Evolutionary conservation across 2,113 vertebrate genomes (phyloP).

Genomic region (Scophthalmus maximus): DNA sequence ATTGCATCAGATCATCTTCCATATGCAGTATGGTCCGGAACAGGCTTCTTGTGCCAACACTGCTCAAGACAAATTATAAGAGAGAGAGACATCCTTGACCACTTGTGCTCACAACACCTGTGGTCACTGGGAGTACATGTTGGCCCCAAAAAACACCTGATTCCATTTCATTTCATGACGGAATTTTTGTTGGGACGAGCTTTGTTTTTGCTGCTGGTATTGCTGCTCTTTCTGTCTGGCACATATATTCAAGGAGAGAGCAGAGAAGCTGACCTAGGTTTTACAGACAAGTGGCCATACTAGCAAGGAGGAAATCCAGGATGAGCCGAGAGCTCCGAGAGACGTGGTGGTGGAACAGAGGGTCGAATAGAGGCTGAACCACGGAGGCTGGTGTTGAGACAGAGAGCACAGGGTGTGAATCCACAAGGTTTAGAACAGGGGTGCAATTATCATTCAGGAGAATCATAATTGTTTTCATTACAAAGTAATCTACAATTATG

Average conservation of each 20-base stretch:
- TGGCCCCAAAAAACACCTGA: background rate
- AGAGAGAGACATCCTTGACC: background rate
- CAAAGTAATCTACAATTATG: background rate
- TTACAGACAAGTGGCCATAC: slow-evolving; percentile 1
- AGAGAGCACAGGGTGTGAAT: background rate
- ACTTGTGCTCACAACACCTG: background rate
- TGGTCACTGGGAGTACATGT: background rate
- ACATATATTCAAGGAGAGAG: slow-evolving; percentile 6
- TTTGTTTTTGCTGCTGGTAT: slow-evolving; percentile 28
- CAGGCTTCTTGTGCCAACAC: background rate
- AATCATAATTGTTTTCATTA: too few species aligned
- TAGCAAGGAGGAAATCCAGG: background rate
- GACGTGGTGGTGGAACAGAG: slow-evolving; percentile 16
- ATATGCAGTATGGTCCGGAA: background rate
- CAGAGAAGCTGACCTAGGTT: background rate
- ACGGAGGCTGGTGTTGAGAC: background rate
- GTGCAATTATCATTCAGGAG: too few species aligned
- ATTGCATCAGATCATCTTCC: background rate
- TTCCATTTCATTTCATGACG: background rate
- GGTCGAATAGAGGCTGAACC: slow-evolving; percentile 12
- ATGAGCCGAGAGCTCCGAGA: slow-evolving; percentile 38
- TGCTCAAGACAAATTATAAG: background rate
- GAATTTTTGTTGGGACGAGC: background rate
- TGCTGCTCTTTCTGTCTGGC: slow-evolving; percentile 16
- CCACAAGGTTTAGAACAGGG: background rate